These are phyloP conservation scores for Indicator maculatus DNA, from an alignment of 2,113 vertebrate genomes.

Conservation along the genomic window DNA sequence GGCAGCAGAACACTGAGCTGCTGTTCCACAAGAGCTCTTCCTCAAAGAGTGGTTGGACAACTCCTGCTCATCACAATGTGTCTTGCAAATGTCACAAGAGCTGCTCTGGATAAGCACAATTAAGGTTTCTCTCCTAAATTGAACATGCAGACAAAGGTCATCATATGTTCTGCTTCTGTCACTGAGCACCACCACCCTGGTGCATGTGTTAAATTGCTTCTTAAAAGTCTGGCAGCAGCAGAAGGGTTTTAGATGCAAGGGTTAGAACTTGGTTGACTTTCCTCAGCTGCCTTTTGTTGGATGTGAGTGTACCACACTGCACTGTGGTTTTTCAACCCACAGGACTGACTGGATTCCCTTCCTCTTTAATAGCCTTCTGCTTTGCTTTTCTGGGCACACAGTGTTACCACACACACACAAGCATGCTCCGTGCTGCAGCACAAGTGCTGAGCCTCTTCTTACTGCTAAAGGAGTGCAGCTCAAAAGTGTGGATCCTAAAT, in stretches of 20 bases:
- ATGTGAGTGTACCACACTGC: background rate
- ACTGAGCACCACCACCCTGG: background rate
- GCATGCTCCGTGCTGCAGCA: background rate
- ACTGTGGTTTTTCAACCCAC: constrained; percentile 27
- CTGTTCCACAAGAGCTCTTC: background rate
- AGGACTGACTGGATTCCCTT: constrained; percentile 22
- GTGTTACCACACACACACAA: background rate
- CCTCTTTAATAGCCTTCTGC: background rate
- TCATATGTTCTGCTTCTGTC: background rate
- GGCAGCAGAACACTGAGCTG: background rate
- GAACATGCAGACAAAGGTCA: background rate
- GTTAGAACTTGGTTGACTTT: constrained; percentile 12
- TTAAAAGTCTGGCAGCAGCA: background rate
- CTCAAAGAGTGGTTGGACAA: background rate
- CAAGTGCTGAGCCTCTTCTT: background rate
- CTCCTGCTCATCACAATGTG: background rate
- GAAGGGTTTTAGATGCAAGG: background rate
- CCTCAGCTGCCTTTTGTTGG: background rate
- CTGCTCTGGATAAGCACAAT: background rate
- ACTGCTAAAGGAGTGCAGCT: background rate
- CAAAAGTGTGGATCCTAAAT: background rate
- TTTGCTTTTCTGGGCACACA: background rate
- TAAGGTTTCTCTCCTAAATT: background rate
- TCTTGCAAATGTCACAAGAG: background rate
- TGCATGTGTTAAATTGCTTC: background rate